Conservation (phyloP, 2,797 vertebrate genomes). For the Syngnathus acus region DNA sequence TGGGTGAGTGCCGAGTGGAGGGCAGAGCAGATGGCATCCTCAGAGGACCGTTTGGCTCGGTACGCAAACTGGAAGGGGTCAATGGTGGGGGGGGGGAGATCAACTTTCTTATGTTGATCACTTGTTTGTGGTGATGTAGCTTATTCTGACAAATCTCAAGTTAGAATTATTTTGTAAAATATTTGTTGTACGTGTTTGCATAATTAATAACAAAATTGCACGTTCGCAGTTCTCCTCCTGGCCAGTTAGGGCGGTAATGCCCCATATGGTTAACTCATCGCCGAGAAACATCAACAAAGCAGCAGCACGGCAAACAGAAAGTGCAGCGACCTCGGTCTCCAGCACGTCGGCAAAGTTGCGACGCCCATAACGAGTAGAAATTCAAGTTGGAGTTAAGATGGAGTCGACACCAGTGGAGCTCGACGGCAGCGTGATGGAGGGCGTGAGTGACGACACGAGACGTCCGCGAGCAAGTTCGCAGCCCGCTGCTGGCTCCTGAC, state of each 20-base stretch:
- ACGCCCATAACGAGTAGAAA: background rate
- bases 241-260: background rate
- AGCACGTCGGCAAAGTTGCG: background rate
- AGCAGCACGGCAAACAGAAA: background rate
- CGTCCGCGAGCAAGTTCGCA: constrained; percentile 18
- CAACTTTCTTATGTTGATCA: no score
- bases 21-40: no score
- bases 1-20: no score
- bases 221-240: background rate
- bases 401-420: constrained; percentile 69
- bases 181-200: no score
- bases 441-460: constrained; percentile 72
- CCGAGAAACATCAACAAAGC: background rate
- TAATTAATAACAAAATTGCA: no score
- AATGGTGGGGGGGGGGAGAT: no score
- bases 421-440: constrained; percentile 92
- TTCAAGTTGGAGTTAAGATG: constrained; percentile 33
- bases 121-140: no score
- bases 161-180: no score
- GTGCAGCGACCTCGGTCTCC: no score
- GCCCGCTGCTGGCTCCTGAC: constrained; percentile 3
- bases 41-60: no score
- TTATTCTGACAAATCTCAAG: no score
- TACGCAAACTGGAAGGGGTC: no score
- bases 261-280: background rate